phyloP scores from a whole-genome alignment of 2,888 invertebrate species.

The Hemicrepidius hirtus region DNA sequence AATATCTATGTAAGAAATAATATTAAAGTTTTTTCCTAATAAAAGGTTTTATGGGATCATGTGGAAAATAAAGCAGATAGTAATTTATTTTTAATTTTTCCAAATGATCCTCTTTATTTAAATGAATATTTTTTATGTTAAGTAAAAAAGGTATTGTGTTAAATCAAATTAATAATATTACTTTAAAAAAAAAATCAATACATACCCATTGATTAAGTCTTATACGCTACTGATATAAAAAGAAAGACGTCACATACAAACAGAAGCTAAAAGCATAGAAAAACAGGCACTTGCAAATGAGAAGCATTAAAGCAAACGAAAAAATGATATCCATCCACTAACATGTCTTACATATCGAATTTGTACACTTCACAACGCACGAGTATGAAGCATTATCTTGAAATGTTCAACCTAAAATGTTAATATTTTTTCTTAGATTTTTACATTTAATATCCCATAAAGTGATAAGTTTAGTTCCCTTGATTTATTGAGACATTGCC shows the following conservation, averaged over 20 bases:
- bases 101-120: slow-evolving; percentile 14
- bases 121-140: neutral
- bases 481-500: slow-evolving; percentile 17
- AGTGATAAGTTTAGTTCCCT: neutral
- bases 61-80: too few species aligned
- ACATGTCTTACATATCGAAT: slow-evolving; percentile 3
- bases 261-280: too few species aligned
- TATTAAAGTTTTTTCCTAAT: too few species aligned
- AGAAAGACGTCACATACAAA: too few species aligned
- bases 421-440: slow-evolving; percentile 10
- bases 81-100: neutral
- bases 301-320: slow-evolving; percentile 1
- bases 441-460: neutral
- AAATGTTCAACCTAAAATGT: slow-evolving; percentile 15
- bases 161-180: too few species aligned
- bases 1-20: slow-evolving; percentile 34
- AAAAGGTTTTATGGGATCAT: too few species aligned
- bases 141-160: too few species aligned
- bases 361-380: slow-evolving; percentile 18
- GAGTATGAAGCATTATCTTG: slow-evolving; percentile 8
- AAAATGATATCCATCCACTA: neutral
- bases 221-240: too few species aligned
- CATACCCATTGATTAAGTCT: too few species aligned
- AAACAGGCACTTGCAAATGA: neutral
- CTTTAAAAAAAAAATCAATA: too few species aligned